Evolutionary conservation across 2,113 vertebrate species (phyloP), one percentile per base, ranked within the genome.

Genomic region (Calonectris borealis): DNA sequence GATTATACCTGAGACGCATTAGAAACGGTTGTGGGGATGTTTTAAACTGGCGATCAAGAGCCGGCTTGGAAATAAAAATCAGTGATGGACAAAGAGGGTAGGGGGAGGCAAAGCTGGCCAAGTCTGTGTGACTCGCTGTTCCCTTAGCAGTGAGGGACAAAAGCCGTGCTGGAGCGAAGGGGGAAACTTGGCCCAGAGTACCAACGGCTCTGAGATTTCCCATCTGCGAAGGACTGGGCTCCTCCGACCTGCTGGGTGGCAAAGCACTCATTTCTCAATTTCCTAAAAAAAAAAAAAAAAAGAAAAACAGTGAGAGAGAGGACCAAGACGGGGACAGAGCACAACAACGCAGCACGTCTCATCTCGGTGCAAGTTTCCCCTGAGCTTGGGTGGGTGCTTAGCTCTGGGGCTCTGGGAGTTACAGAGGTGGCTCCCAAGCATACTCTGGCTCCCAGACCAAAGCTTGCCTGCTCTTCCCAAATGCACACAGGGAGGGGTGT

Each of bases 281-380:
- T 58, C 31, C 52, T 54, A 5, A 58, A 51, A 49, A n/a, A 36
- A 3, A 7, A 38, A 38, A 13, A 34, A 31, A 13, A 75, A 75
- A 21, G 2, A 10, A 27, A 58, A 73, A 8, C 15, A 51, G 20
- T 26, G 36, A 29, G 5, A 70, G 9, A 32, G 60, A 46, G 48
- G 61, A 38, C 22, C 18, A 36, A 40, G 25, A 81, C 2, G 2
- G 14, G 20, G 25, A 32, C 0, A 4, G 36, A 72, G 16, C 18
- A 10, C 13, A n/a, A 36, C 14, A 80, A 40, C 1, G 0, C 40
- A 90, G 32, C 16, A 42, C 0, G 0, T 65, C n/a, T 22, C 20
- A 7, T 54, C 24, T 66, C 3, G 2, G 13, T 65, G 52, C 9
- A 40, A 64, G 11, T 18, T 42, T 69, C 8, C 20, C 16, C 21